Evolutionary conservation across 2,797 vertebrate genomes (phyloP).

Genomic region (Sphenodon punctatus): DNA sequence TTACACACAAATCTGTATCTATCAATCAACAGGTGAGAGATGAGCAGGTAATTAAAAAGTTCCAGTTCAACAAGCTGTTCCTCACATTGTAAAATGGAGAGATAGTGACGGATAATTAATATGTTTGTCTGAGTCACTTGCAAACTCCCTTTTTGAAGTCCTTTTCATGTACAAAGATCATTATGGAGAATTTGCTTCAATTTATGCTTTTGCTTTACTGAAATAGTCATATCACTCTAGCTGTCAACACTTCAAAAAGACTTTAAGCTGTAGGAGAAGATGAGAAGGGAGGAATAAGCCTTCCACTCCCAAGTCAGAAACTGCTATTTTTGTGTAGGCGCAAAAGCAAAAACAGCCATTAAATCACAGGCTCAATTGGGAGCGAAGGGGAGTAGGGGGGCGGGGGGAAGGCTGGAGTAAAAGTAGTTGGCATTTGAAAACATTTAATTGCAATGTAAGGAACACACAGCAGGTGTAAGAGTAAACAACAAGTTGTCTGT

Average conservation of each 20-base stretch:
- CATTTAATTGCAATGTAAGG: no score
- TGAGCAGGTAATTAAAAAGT: not conserved
- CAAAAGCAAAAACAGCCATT: not conserved
- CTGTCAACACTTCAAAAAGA: not conserved
- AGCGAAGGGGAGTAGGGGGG: no score
- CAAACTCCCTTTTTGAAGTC: not conserved
- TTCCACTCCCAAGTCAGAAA: not conserved
- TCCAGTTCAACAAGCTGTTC: not conserved
- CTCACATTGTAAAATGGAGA: not conserved
- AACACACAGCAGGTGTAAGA: no score
- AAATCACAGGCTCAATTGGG: not conserved
- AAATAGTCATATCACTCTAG: rapidly evolving
- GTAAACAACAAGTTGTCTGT: no score
- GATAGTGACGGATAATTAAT: not conserved
- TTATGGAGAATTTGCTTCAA: not conserved
- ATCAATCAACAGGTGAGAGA: not conserved
- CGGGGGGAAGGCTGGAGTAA: no score
- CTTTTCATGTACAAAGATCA: not conserved
- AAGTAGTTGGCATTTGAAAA: no score
- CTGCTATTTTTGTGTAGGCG: not conserved
- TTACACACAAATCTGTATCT: not conserved
- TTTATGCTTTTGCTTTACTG: rapidly evolving
- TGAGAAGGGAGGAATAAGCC: not conserved
- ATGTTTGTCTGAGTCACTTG: not conserved
- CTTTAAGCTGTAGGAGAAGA: not conserved